Percentiles rank a stretch among this genome's conserved stretches.
These are phyloP conservation scores for Phyto melanocephala DNA, from an alignment of 2,888 invertebrate species.

Conservation along the genomic window DNA sequence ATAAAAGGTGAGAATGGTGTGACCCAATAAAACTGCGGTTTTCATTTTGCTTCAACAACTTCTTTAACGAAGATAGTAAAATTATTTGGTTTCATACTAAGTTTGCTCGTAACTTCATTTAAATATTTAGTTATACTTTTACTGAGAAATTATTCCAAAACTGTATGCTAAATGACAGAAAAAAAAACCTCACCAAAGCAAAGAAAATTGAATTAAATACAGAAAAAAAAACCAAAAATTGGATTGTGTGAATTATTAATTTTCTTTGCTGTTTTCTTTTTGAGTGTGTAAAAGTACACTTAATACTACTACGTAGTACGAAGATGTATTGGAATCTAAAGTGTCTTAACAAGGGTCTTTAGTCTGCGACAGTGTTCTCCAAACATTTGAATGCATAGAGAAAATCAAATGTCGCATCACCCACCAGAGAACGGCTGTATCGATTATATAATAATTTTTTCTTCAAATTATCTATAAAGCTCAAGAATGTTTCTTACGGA, in stretches of 20 bases:
- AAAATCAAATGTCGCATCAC: too few relatives aligned
- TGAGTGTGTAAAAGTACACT: too few relatives aligned
- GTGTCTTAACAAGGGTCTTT: background rate
- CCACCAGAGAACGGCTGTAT: too few relatives aligned
- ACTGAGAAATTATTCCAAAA: conserved; percentile 16
- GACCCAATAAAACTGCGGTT: conserved; percentile 47
- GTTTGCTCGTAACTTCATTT: background rate
- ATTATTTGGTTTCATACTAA: background rate
- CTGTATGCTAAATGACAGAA: background rate
- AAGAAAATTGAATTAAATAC: background rate
- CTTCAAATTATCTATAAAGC: too few relatives aligned
- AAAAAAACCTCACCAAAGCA: background rate
- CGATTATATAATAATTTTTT: too few relatives aligned
- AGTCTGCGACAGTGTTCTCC: background rate
- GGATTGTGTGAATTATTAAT: conserved; percentile 23
- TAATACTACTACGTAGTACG: too few relatives aligned
- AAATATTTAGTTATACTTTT: conserved; percentile 18
- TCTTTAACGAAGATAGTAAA: background rate
- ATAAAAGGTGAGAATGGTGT: conserved; percentile 31
- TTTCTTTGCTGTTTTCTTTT: background rate
- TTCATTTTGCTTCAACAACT: conserved; percentile 7
- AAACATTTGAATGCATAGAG: too few relatives aligned
- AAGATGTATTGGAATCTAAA: background rate
- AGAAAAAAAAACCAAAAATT: background rate
- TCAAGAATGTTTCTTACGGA: too few relatives aligned